A percentile compares a stretch with the other conserved stretches of the same genome.
Conservation (phyloP, 2,797 vertebrate species). For the Gymnocypris eckloni region DNA sequence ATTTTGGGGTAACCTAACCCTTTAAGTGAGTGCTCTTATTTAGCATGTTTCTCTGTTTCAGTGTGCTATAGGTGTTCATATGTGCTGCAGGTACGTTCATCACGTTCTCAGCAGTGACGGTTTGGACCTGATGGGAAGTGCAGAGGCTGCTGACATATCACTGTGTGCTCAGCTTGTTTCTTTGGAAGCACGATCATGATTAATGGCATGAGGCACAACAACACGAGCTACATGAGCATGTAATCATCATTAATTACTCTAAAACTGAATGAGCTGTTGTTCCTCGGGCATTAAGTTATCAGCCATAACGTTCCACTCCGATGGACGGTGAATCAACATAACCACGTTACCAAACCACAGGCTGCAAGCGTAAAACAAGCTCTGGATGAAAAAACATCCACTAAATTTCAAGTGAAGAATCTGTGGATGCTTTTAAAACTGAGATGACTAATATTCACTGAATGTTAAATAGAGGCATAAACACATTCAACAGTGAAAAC, state of each 20-base stretch:
- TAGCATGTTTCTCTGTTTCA: not conserved
- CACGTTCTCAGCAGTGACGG: not conserved
- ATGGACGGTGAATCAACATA: constrained; percentile 1
- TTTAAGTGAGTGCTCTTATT: not conserved
- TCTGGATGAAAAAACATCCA: not conserved
- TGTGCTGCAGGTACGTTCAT: not conserved
- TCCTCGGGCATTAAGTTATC: constrained; percentile 33
- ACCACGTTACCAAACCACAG: not conserved
- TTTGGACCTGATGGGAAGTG: not conserved
- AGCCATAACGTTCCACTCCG: not conserved
- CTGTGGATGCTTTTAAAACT: not conserved
- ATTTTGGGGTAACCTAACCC: not conserved
- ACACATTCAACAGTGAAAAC: not conserved
- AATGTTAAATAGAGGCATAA: not conserved
- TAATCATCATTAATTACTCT: constrained; percentile 77
- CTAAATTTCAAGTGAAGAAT: not conserved
- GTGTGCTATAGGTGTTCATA: not conserved
- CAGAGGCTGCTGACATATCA: constrained; percentile 52
- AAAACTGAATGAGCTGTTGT: constrained; percentile 57
- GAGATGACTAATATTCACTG: not conserved
- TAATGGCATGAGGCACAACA: constrained; percentile 68
- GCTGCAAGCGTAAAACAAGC: not conserved
- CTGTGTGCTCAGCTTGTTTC: constrained; percentile 70
- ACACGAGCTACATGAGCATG: constrained; percentile 74
- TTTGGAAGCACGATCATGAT: constrained; percentile 76